A percentile compares a stretch with the other conserved stretches of the same genome.
These are phyloP conservation scores for Drosophila tanythrix DNA, from an alignment of 2,888 invertebrate genomes.

Conservation along the genomic window DNA sequence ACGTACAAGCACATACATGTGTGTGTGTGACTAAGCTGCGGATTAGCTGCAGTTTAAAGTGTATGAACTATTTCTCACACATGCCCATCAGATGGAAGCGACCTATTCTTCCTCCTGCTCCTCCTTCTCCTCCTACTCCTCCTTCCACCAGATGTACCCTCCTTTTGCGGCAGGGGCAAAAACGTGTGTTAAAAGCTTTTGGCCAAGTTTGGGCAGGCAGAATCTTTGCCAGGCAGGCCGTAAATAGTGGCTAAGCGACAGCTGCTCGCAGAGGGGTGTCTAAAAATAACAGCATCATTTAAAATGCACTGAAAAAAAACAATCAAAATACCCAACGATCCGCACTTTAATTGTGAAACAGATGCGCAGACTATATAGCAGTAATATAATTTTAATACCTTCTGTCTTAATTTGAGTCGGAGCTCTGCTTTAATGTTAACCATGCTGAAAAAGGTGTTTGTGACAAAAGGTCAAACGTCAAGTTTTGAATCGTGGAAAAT, in stretches of 20 bases:
- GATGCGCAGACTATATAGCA: neutral
- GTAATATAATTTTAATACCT: neutral
- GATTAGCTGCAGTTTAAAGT: slow-evolving; percentile 48
- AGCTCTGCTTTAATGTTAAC: neutral
- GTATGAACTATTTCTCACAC: slow-evolving; percentile 56
- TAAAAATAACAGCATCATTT: slow-evolving; percentile 41
- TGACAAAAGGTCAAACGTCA: neutral
- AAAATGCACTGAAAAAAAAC: slow-evolving; percentile 9
- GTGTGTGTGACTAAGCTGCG: slow-evolving; percentile 39
- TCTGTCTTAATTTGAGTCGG: neutral
- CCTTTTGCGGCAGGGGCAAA: neutral
- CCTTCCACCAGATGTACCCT: neutral
- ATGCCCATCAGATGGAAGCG: slow-evolving; percentile 44
- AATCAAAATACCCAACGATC: neutral
- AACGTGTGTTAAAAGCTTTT: slow-evolving; percentile 53
- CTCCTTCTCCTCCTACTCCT: neutral
- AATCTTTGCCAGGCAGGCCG: slow-evolving; percentile 11
- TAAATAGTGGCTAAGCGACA: slow-evolving; percentile 34
- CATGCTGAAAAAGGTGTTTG: neutral
- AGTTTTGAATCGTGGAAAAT: neutral
- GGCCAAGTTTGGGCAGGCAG: slow-evolving; percentile 54
- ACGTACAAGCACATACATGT: neutral
- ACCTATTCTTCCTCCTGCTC: neutral
- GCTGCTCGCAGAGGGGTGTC: slow-evolving; percentile 50
- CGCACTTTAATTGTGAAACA: neutral